phyloP scores from a whole-genome alignment of 2,113 vertebrate genomes.

The Pelecanus crispus region DNA sequence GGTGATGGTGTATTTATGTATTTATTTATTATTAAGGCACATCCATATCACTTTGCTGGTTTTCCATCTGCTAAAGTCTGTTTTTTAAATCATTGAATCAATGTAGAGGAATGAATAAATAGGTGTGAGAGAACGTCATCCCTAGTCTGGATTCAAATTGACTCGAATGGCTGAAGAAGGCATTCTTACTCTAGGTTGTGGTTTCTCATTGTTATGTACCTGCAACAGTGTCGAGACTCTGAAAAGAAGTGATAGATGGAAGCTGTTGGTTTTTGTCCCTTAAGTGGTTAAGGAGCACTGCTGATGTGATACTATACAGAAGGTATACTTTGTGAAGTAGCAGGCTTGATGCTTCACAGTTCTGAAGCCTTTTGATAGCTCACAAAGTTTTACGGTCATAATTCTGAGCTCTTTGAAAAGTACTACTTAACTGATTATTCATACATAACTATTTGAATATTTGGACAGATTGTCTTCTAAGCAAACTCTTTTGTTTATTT shows the following conservation, averaged over 20 bases:
- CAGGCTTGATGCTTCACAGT: background rate
- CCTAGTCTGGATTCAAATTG: background rate
- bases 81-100: background rate
- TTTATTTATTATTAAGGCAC: background rate
- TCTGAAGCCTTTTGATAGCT: background rate
- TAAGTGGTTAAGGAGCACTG: background rate
- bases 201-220: background rate
- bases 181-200: background rate
- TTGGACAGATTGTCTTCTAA: conserved; percentile 26
- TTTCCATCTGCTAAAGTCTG: background rate
- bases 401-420: background rate
- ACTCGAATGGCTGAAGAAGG: background rate
- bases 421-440: background rate
- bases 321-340: background rate
- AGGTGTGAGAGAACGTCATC: background rate
- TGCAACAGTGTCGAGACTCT: background rate
- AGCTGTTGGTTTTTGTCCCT: background rate
- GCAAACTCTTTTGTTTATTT: conserved; percentile 47
- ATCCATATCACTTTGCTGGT: background rate
- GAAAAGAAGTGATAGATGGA: background rate
- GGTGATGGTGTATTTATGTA: background rate
- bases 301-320: background rate
- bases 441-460: background rate
- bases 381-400: background rate
- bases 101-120: background rate